A percentile compares a stretch with the other conserved stretches of the same genome.
These are phyloP conservation scores for Epizoanthus fatuus DNA, from an alignment of 92 coral and sea anemone genomes.

Conservation along the genomic window DNA sequence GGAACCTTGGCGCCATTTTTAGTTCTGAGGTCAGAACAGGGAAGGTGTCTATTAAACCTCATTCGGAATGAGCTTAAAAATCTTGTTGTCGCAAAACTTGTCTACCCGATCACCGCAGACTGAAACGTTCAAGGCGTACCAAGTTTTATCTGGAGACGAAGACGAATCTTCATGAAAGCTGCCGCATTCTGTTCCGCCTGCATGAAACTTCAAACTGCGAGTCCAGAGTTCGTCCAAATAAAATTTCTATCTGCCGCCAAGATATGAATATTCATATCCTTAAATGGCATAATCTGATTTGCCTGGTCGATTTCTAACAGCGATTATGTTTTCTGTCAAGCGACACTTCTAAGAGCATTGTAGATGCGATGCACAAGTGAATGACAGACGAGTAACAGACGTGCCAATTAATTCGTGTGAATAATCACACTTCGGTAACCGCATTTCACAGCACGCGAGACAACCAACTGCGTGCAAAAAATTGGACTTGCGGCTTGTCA, in stretches of 20 bases:
- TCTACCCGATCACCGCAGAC: neutral
- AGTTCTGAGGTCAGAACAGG: neutral
- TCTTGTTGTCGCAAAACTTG: neutral
- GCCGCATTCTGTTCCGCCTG: neutral
- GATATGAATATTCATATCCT: slow-evolving; percentile 11
- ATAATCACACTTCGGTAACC: slow-evolving; percentile 2
- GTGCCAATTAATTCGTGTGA: neutral
- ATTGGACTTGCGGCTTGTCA: slow-evolving; percentile 12
- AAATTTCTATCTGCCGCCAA: slow-evolving; percentile 6
- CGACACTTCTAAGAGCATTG: neutral
- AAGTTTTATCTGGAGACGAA: slow-evolving; percentile 2
- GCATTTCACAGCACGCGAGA: neutral
- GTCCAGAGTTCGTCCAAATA: neutral
- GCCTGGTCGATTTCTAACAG: neutral
- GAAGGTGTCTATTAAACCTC: neutral
- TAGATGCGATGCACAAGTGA: slow-evolving; percentile 1
- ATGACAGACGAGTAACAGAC: slow-evolving; percentile 19
- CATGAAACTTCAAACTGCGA: neutral
- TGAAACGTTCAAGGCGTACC: neutral
- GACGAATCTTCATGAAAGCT: neutral
- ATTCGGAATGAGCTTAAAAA: neutral
- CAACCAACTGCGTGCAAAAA: neutral
- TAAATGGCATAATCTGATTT: slow-evolving; percentile 8
- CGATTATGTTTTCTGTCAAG: neutral
- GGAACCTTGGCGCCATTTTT: slow-evolving; percentile 10